phyloP scores from a whole-genome alignment of 2,797 vertebrate species.

The Lateolabrax maculatus region DNA sequence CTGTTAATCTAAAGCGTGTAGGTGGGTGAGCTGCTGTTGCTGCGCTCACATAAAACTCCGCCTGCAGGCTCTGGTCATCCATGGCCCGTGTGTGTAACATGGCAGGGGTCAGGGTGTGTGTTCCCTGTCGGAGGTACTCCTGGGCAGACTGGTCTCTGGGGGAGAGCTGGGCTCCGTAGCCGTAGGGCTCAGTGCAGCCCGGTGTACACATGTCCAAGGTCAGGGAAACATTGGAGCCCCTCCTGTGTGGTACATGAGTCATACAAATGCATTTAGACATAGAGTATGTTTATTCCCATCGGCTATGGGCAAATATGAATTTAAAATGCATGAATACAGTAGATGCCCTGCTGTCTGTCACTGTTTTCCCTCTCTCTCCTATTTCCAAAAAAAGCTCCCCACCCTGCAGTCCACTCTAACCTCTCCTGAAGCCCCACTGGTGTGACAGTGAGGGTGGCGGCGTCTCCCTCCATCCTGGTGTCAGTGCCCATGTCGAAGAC shows the following conservation, averaged over 20 bases:
- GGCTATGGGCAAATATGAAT: constrained; percentile 3
- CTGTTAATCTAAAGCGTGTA: constrained; percentile 61
- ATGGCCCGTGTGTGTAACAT: constrained; percentile 93
- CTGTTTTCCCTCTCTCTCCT: no score
- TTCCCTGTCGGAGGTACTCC: constrained; percentile 94
- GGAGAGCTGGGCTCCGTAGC: constrained; percentile 94
- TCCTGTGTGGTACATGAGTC: constrained; percentile 82
- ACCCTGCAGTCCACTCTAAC: constrained; percentile 70
- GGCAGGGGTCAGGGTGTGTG: constrained; percentile 89
- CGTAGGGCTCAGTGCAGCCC: constrained; percentile 95
- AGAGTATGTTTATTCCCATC: neutral
- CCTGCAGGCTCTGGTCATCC: constrained; percentile 94
- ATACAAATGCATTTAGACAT: neutral
- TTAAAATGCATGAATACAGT: neutral
- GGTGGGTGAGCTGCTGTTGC: constrained; percentile 56
- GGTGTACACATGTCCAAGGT: constrained; percentile 99
- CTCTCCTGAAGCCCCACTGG: constrained; percentile 97
- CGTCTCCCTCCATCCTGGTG: constrained; percentile 91
- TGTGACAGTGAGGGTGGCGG: constrained; percentile 92
- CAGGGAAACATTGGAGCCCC: constrained; percentile 98
- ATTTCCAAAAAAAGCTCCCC: neutral
- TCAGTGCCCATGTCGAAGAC: constrained; percentile 94
- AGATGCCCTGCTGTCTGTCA: no score
- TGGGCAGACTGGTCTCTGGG: constrained; percentile 93
- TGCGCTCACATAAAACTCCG: constrained; percentile 95